Evolutionary conservation across 2,113 vertebrate genomes (phyloP).

Genomic region (Labeo rohita): DNA sequence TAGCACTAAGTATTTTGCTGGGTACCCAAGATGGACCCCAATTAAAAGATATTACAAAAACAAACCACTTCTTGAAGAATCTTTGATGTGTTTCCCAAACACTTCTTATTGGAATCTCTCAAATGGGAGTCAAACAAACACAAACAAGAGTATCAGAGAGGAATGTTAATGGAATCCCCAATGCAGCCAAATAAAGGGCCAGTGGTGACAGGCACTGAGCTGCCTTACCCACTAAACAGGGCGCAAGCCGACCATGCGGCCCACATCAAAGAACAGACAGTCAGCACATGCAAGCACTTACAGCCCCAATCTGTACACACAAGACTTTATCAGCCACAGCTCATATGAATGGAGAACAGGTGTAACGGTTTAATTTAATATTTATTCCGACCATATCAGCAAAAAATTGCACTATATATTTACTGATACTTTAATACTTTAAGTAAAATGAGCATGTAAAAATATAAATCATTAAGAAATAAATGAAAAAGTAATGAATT

Average conservation of each 20-base stretch:
- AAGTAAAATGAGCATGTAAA: neutral
- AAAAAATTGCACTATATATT: neutral
- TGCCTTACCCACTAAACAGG: slow-evolving; percentile 51
- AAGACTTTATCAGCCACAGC: slow-evolving; percentile 37
- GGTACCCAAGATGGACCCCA: neutral
- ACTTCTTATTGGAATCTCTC: slow-evolving; percentile 40
- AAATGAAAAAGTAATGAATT: neutral
- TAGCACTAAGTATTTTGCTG: neutral
- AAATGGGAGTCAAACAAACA: slow-evolving; percentile 57
- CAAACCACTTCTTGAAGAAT: slow-evolving; percentile 13
- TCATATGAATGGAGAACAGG: neutral
- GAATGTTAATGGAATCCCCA: slow-evolving; percentile 69
- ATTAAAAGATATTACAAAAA: neutral
- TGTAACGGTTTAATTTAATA: neutral
- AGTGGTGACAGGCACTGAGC: slow-evolving; percentile 20
- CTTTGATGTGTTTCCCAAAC: neutral
- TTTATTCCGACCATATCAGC: neutral
- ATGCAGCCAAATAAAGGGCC: slow-evolving; percentile 32
- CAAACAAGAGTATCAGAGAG: slow-evolving; percentile 60
- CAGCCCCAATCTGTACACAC: slow-evolving; percentile 49
- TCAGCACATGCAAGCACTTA: slow-evolving; percentile 65
- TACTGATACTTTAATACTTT: neutral
- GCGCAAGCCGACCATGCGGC: slow-evolving; percentile 54
- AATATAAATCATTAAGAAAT: neutral
- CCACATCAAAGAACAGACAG: slow-evolving; percentile 63